Evolutionary conservation across 2,113 vertebrate genomes (phyloP).

Genomic region (Calcarius ornatus): DNA sequence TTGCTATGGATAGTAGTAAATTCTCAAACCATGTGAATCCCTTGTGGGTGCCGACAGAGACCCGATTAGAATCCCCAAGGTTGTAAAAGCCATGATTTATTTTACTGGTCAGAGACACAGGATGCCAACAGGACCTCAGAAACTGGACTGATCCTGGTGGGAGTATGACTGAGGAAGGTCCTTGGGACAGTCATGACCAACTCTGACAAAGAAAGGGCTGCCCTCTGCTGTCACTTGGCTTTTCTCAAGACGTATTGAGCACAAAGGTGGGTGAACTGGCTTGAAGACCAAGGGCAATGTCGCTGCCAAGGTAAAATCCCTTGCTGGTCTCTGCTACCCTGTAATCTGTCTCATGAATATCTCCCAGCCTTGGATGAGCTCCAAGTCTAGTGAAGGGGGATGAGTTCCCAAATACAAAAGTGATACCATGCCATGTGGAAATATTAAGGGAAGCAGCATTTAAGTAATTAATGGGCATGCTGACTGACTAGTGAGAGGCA

Average conservation of each 20-base stretch:
- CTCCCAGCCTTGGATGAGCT: neutral
- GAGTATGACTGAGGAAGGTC: neutral
- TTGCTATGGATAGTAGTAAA: neutral
- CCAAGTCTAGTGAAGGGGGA: neutral
- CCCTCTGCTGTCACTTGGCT: neutral
- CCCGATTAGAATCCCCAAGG: neutral
- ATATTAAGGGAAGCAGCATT: neutral
- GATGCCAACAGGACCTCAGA: neutral
- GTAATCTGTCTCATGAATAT: neutral
- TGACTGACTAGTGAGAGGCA: neutral
- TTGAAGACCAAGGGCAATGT: neutral
- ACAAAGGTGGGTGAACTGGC: neutral
- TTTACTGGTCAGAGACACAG: neutral
- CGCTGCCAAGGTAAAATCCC: neutral
- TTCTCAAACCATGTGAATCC: neutral
- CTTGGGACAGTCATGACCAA: neutral
- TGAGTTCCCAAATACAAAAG: neutral
- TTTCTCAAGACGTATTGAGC: neutral
- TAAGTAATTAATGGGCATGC: neutral
- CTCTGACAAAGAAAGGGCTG: neutral
- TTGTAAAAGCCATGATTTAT: neutral
- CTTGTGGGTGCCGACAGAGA: neutral
- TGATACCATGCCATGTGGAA: neutral
- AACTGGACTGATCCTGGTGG: neutral
- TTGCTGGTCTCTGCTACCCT: neutral